phyloP scores from a whole-genome alignment of 2,888 invertebrate species.

The Coenonympha arcania region DNA sequence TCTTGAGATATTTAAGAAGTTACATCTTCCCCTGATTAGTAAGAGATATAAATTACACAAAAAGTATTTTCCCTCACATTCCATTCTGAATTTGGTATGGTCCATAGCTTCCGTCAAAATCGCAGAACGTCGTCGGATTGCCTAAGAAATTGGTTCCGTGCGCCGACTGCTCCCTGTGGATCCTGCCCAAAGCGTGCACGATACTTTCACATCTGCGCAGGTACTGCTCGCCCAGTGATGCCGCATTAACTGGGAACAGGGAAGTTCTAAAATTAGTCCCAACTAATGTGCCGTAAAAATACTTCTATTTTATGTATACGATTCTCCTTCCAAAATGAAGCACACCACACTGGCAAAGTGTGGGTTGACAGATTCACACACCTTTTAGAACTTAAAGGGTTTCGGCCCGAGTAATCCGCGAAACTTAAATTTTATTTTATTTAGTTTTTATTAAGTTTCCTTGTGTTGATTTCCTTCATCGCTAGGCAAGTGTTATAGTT shows the following conservation, averaged over 20 bases:
- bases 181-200: constrained; percentile 65
- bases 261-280: background rate
- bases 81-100: constrained; percentile 68
- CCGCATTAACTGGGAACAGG: constrained; percentile 32
- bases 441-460: too few species aligned
- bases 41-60: background rate
- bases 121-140: constrained; percentile 72
- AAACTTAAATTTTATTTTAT: too few species aligned
- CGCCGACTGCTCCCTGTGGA: constrained; percentile 68
- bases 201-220: constrained; percentile 79
- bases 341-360: too few species aligned
- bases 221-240: constrained; percentile 72
- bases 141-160: constrained; percentile 76
- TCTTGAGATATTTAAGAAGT: too few species aligned
- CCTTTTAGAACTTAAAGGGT: too few species aligned
- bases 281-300: too few species aligned
- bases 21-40: background rate
- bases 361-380: too few species aligned
- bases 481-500: too few species aligned
- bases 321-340: too few species aligned
- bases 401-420: too few species aligned
- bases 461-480: too few species aligned
- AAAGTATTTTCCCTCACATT: constrained; percentile 60
- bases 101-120: constrained; percentile 79
- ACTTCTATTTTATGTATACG: too few species aligned